Conservation (phyloP, 2,888 invertebrate species). For the Harpagoxenus sublaevis region DNA sequence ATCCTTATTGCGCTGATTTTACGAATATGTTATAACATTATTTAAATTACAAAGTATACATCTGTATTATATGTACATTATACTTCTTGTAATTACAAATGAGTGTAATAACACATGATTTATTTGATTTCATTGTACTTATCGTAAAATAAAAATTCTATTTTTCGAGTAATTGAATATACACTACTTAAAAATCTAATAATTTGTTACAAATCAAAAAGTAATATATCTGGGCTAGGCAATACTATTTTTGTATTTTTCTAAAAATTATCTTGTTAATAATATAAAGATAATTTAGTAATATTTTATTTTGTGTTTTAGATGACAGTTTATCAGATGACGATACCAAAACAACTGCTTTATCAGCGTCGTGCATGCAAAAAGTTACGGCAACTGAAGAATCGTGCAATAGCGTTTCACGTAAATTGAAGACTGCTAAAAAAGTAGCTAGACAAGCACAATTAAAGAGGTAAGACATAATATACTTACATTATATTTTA, state of each 20-base stretch:
- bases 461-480: constrained; percentile 88
- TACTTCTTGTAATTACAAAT: constrained; percentile 2
- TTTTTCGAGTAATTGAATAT: background rate
- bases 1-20: background rate
- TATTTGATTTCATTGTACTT: background rate
- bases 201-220: background rate
- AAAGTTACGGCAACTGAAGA: constrained; percentile 82
- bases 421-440: constrained; percentile 87
- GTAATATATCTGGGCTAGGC: background rate
- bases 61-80: background rate
- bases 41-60: background rate
- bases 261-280: background rate
- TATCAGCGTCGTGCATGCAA: constrained; percentile 84
- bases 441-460: constrained; percentile 89
- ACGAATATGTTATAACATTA: background rate
- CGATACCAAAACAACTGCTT: constrained; percentile 86
- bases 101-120: background rate
- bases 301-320: constrained; percentile 69
- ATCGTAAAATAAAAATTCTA: background rate
- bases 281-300: background rate
- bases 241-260: background rate
- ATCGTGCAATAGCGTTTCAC: constrained; percentile 85
- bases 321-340: constrained; percentile 88
- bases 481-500: constrained; percentile 59
- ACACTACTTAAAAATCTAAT: background rate